These are phyloP conservation scores for Plusia festucae DNA, from an alignment of 2,888 invertebrate genomes.

Conservation along the genomic window DNA sequence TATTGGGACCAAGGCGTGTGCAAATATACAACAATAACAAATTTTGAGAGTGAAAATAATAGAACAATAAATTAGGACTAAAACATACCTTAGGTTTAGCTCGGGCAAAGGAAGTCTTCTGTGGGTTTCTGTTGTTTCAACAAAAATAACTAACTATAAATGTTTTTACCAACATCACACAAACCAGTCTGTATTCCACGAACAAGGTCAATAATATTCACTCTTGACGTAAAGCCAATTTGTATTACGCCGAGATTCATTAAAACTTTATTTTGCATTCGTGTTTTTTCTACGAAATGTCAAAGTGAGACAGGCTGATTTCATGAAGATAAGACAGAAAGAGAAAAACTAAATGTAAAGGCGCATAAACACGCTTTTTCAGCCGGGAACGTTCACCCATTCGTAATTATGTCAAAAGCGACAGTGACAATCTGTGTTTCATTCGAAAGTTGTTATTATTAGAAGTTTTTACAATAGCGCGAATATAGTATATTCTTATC, in stretches of 20 bases:
- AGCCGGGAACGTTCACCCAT: not conserved
- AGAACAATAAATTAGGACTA: not conserved
- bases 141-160: conserved; percentile 32
- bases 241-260: conserved; percentile 12
- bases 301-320: not conserved
- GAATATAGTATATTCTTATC: too few relatives aligned
- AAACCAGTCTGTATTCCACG: conserved; percentile 47
- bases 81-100: conserved; percentile 40
- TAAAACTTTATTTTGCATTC: conserved; percentile 19
- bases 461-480: too few relatives aligned
- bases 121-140: conserved; percentile 18
- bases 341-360: not conserved
- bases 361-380: not conserved
- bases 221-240: conserved; percentile 29
- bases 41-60: not conserved
- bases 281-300: conserved; percentile 8
- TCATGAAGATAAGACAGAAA: not conserved
- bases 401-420: not conserved
- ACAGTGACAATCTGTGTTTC: not conserved
- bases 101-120: conserved; percentile 6
- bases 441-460: too few relatives aligned
- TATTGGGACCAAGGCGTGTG: not conserved
- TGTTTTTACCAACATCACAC: conserved; percentile 35
- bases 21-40: conserved; percentile 1
- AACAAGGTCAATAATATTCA: conserved; percentile 56